Percentiles rank a stretch among this genome's conserved stretches.
These are phyloP conservation scores for Brachionus asplanchnoidis DNA, from an alignment of 1,140 invertebrate genomes.

Conservation along the genomic window DNA sequence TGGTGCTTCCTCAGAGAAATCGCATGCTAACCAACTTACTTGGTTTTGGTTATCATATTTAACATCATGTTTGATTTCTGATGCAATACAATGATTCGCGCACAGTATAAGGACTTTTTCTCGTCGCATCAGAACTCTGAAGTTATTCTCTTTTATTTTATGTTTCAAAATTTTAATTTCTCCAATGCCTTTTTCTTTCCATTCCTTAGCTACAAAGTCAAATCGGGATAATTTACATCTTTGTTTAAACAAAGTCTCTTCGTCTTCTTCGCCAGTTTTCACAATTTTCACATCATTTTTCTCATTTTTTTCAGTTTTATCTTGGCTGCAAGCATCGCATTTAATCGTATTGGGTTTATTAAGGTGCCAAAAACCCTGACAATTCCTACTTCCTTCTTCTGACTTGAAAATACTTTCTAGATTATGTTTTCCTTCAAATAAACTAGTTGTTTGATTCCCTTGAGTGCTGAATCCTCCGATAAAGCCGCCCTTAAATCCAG, in stretches of 20 bases:
- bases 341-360: too few relatives aligned
- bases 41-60: constrained; percentile 20
- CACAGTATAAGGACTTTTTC: constrained; percentile 59
- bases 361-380: too few relatives aligned
- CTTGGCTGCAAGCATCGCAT: too few relatives aligned
- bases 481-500: too few relatives aligned
- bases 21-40: constrained; percentile 44
- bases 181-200: constrained; percentile 59
- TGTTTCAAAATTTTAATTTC: constrained; percentile 55
- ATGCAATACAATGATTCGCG: constrained; percentile 54
- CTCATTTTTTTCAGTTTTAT: too few relatives aligned
- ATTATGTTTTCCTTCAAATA: too few relatives aligned
- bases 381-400: too few relatives aligned
- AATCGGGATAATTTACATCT: constrained; percentile 50
- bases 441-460: too few relatives aligned
- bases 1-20: constrained; percentile 57
- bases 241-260: constrained; percentile 63
- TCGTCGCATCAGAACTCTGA: constrained; percentile 55
- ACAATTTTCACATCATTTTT: too few relatives aligned
- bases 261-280: constrained; percentile 76
- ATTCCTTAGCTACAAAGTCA: constrained; percentile 45
- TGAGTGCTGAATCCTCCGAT: too few relatives aligned
- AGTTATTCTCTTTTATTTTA: constrained; percentile 5
- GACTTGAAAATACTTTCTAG: too few relatives aligned
- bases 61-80: constrained; percentile 49